Conservation (phyloP, 2,797 vertebrate species). For the Pangasius mekongensis region DNA sequence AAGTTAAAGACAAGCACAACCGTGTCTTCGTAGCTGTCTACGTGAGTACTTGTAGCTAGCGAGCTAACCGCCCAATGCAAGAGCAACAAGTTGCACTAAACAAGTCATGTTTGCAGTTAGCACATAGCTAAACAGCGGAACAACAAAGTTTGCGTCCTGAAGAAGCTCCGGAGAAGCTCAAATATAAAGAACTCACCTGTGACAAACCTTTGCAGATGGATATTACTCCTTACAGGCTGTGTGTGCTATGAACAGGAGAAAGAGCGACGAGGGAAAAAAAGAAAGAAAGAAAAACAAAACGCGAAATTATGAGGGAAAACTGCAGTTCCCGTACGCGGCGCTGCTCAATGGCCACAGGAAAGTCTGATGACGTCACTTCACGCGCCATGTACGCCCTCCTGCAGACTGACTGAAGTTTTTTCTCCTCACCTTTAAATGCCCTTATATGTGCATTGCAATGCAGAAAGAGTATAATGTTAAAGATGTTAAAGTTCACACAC, state of each 20-base stretch:
- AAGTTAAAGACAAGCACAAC: neutral
- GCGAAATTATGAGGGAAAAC: neutral
- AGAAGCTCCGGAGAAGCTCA: neutral
- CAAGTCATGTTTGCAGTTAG: conserved; percentile 20
- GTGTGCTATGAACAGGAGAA: neutral
- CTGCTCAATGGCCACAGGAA: conserved; percentile 23
- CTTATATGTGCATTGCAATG: neutral
- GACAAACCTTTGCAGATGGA: neutral
- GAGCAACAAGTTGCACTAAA: neutral
- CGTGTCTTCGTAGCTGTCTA: neutral
- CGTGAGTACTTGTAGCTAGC: neutral
- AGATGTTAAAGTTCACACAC: neutral
- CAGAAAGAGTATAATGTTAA: neutral
- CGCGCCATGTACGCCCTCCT: conserved; percentile 27
- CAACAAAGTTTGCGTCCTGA: conserved; percentile 23
- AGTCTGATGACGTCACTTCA: conserved; percentile 42
- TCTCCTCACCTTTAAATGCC: neutral
- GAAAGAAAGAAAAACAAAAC: neutral
- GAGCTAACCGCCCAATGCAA: neutral
- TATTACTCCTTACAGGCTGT: neutral
- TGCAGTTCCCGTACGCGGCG: neutral
- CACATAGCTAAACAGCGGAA: conserved; percentile 21
- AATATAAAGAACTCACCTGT: conserved; percentile 35
- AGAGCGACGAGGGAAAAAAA: neutral
- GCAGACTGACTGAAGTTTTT: conserved; percentile 1